Evolutionary conservation across 2,797 vertebrate species (phyloP).

Genomic region (Hoplostethus atlanticus): DNA sequence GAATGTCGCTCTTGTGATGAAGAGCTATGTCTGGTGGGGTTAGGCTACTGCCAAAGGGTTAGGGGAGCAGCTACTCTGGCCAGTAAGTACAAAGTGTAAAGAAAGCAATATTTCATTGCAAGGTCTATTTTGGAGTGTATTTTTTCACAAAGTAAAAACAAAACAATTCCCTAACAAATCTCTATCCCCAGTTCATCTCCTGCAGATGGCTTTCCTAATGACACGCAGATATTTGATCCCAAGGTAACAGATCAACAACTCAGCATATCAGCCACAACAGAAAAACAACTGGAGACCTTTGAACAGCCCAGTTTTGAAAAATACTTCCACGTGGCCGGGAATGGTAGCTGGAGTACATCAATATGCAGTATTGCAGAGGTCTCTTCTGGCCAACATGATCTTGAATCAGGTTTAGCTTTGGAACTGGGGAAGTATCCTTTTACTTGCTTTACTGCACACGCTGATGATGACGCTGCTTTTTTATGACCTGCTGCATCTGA

Average conservation of each 20-base stretch:
- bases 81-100: conserved; percentile 66
- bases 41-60: conserved; percentile 28
- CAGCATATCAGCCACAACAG: conserved; percentile 10
- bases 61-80: conserved; percentile 67
- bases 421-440: conserved; percentile 27
- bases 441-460: conserved; percentile 35
- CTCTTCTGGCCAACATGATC: conserved; percentile 9
- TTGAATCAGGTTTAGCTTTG: conserved; percentile 31
- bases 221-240: conserved; percentile 54
- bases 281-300: conserved; percentile 7
- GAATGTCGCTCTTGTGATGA: conserved; percentile 47
- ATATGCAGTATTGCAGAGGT: conserved; percentile 60
- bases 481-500: conserved; percentile 30
- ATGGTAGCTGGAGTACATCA: conserved; percentile 30
- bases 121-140: conserved; percentile 69
- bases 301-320: conserved; percentile 13
- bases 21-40: conserved; percentile 62
- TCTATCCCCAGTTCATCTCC: conserved; percentile 23
- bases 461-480: conserved; percentile 38
- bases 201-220: conserved; percentile 35
- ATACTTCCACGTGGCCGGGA: conserved; percentile 48
- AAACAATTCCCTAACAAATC: conserved; percentile 25
- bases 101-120: conserved; percentile 57
- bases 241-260: conserved; percentile 26
- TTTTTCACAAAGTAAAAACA: conserved; percentile 33